Conservation (phyloP, 2,797 vertebrate genomes). For the Lutjanus campechanus region DNA sequence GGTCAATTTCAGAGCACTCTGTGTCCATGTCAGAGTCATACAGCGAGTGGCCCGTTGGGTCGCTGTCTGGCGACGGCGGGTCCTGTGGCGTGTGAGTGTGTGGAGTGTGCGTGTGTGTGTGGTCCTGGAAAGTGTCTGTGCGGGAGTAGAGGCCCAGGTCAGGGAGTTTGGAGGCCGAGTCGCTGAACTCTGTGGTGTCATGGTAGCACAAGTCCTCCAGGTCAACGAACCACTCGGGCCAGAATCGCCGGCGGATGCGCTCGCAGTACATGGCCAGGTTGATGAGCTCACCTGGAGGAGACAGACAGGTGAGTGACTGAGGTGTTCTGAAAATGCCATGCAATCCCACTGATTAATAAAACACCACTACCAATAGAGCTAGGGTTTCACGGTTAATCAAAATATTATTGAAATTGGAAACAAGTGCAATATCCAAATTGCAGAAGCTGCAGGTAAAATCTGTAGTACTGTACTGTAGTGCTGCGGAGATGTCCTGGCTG, state of each 20-base stretch:
- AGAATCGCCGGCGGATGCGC: conserved; percentile 96
- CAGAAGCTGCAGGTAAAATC: no score
- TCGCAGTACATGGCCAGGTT: conserved; percentile 99
- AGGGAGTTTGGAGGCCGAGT: conserved; percentile 88
- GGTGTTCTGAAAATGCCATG: neutral
- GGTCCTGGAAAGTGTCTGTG: conserved; percentile 93
- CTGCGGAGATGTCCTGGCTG: no score
- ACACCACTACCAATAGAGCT: no score
- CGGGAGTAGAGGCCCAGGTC: conserved; percentile 95
- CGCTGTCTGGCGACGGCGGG: conserved; percentile 90
- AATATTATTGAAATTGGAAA: no score
- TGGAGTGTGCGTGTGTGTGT: conserved; percentile 89
- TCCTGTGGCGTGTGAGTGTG: conserved; percentile 75
- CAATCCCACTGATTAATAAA: neutral
- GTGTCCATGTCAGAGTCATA: conserved; percentile 98
- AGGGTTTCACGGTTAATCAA: no score
- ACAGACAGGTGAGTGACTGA: conserved; percentile 8
- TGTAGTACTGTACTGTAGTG: no score
- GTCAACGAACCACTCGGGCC: conserved; percentile 98
- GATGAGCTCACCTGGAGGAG: conserved; percentile 93
- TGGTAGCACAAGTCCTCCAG: conserved; percentile 91
- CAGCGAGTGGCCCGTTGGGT: conserved; percentile 95
- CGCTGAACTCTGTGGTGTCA: conserved; percentile 88
- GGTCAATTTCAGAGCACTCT: conserved; percentile 94
- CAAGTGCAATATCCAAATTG: no score